A percentile compares a stretch with the other conserved stretches of the same genome.
phyloP scores from a whole-genome alignment of 2,113 vertebrate genomes.

The Spheniscus mendiculus region DNA sequence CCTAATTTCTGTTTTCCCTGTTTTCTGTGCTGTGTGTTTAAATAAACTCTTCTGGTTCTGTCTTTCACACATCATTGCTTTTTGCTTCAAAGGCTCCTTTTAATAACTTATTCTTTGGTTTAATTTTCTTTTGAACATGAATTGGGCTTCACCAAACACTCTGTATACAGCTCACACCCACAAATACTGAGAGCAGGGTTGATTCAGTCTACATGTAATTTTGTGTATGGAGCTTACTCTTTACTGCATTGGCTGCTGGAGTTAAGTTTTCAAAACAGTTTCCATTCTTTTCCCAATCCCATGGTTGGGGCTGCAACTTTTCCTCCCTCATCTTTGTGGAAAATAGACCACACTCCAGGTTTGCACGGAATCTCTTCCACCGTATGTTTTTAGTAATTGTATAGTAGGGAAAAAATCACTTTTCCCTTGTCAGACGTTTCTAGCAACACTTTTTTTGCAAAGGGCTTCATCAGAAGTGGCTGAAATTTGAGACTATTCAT shows the following conservation, averaged over 20 bases:
- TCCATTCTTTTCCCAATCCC: constrained; percentile 9
- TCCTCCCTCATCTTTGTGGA: not conserved
- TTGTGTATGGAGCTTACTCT: not conserved
- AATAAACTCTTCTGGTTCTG: constrained; percentile 74
- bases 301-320: not conserved
- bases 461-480: constrained; percentile 37
- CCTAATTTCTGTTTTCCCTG: constrained; percentile 69
- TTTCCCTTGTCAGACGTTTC: constrained; percentile 61
- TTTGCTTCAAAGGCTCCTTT: constrained; percentile 77
- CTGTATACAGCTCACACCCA: constrained; percentile 54
- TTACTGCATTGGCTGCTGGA: not conserved
- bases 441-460: constrained; percentile 34
- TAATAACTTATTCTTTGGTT: constrained; percentile 75
- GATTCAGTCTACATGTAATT: constrained; percentile 13
- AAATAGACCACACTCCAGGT: constrained; percentile 21
- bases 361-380: not conserved
- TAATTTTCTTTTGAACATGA: constrained; percentile 76
- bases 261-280: constrained; percentile 44
- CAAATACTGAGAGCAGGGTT: not conserved
- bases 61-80: constrained; percentile 78
- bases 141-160: constrained; percentile 71
- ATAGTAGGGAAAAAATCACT: not conserved
- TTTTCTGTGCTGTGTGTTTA: constrained; percentile 70
- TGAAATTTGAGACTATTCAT: constrained; percentile 45
- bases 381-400: constrained; percentile 54